Percentiles rank a stretch among this genome's conserved stretches.
phyloP scores from a whole-genome alignment of 2,797 vertebrate species.

The Etheostoma perlongum region DNA sequence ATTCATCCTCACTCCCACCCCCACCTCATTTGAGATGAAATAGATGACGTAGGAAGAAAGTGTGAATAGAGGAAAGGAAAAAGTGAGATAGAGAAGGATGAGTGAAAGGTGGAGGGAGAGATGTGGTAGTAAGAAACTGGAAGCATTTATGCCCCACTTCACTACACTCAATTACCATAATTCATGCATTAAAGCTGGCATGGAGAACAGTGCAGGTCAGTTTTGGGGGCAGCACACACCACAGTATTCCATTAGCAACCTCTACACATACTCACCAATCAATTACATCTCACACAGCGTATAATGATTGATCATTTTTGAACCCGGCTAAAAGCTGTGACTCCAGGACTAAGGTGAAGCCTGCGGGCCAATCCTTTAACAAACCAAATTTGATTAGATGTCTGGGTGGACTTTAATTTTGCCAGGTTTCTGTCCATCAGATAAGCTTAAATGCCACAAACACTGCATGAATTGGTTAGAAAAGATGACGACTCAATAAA shows the following conservation, averaged over 20 bases:
- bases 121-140: constrained; percentile 40
- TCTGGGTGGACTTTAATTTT: constrained; percentile 18
- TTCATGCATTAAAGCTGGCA: constrained; percentile 74
- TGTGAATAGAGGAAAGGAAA: constrained; percentile 31
- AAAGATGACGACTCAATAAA: constrained; percentile 2
- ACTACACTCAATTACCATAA: constrained; percentile 78
- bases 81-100: constrained; percentile 29
- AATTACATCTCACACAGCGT: constrained; percentile 70
- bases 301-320: constrained; percentile 70
- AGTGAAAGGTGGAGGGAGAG: constrained; percentile 5
- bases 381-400: constrained; percentile 48
- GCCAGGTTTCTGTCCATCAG: constrained; percentile 11
- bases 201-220: constrained; percentile 72
- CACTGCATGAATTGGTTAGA: background rate
- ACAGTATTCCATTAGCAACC: constrained; percentile 73
- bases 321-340: constrained; percentile 55
- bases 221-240: constrained; percentile 66
- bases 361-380: constrained; percentile 35
- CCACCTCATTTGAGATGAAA: constrained; percentile 63
- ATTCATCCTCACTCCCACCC: constrained; percentile 42
- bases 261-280: constrained; percentile 70
- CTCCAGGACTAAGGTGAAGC: constrained; percentile 56
- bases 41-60: constrained; percentile 44
- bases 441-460: constrained; percentile 6
- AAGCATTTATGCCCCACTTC: constrained; percentile 67